These are phyloP conservation scores for Arctocebus calabarensis DNA, from an alignment of 2,797 vertebrate species.

Conservation along the genomic window DNA sequence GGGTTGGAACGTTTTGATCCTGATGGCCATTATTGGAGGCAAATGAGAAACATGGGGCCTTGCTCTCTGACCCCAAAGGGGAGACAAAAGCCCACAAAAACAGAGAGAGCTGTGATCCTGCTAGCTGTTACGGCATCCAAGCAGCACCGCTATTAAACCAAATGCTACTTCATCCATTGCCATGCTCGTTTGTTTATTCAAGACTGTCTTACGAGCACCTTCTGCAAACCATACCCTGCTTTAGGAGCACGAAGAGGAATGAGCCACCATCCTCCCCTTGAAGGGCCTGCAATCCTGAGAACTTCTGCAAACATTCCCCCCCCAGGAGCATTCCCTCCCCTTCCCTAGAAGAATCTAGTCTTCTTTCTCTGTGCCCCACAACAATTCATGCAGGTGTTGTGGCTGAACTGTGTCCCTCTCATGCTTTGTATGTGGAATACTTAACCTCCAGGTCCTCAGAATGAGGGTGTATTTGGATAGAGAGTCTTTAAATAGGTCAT, in stretches of 20 bases:
- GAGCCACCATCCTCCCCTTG: not conserved
- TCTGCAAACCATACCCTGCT: not conserved
- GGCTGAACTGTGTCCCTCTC: not conserved
- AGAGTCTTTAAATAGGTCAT: not conserved
- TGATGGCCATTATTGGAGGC: slow-evolving; percentile 45
- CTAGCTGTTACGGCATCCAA: not conserved
- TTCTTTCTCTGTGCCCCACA: slow-evolving; percentile 6
- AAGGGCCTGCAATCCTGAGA: not conserved
- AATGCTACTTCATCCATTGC: not conserved
- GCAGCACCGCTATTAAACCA: not conserved
- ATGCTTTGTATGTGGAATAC: not conserved
- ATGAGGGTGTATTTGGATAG: not conserved
- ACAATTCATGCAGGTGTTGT: not conserved
- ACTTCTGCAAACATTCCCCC: not conserved
- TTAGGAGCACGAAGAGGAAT: not conserved
- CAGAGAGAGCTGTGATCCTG: not conserved
- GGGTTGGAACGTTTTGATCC: slow-evolving; percentile 74
- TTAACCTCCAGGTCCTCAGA: not conserved
- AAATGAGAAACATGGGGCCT: not conserved
- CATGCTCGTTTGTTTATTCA: not conserved
- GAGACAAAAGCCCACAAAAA: not conserved
- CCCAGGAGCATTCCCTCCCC: not conserved
- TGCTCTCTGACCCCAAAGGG: slow-evolving; percentile 29
- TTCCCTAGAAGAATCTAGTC: not conserved
- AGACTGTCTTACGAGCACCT: not conserved